Conservation (phyloP, 1,140 invertebrate species). For the Drosophila melanica region DNA sequence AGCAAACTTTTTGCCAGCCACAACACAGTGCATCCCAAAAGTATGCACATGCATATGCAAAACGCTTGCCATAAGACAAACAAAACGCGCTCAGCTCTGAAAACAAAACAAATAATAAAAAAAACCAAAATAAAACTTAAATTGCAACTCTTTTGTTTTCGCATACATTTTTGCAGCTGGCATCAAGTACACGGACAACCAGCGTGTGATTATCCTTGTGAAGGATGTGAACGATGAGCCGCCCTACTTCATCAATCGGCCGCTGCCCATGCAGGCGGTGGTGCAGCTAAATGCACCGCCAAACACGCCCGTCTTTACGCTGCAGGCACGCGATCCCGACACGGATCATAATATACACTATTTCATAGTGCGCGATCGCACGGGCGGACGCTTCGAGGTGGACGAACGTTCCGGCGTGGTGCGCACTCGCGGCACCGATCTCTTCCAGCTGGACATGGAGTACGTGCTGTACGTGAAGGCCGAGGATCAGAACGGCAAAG, state of each 20-base stretch:
- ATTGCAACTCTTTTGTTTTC: slow-evolving; percentile 23
- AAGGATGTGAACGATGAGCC: slow-evolving; percentile 98
- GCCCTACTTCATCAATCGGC: slow-evolving; percentile 97
- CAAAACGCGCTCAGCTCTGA: background rate
- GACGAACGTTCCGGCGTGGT: slow-evolving; percentile 97
- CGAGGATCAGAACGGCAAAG: slow-evolving; percentile 95
- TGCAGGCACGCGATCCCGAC: slow-evolving; percentile 97
- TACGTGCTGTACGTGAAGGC: slow-evolving; percentile 98
- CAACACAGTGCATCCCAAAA: slow-evolving; percentile 25
- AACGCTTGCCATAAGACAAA: slow-evolving; percentile 10
- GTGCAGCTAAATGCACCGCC: slow-evolving; percentile 97
- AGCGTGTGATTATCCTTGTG: slow-evolving; percentile 96
- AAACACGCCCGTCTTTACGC: slow-evolving; percentile 97
- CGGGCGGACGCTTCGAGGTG: slow-evolving; percentile 91
- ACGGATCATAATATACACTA: slow-evolving; percentile 98
- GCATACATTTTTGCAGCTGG: slow-evolving; percentile 64
- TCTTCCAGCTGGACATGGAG: slow-evolving; percentile 97
- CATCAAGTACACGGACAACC: slow-evolving; percentile 92
- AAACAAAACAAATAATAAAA: slow-evolving; percentile 11
- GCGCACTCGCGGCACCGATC: slow-evolving; percentile 94
- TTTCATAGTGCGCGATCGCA: slow-evolving; percentile 96
- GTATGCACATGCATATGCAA: slow-evolving; percentile 41
- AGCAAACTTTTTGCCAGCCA: slow-evolving; percentile 46
- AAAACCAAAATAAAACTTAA: slow-evolving; percentile 12
- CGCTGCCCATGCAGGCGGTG: slow-evolving; percentile 97